These are phyloP conservation scores for Cryptocephalus primarius DNA, from an alignment of 2,888 invertebrate species.

Conservation along the genomic window DNA sequence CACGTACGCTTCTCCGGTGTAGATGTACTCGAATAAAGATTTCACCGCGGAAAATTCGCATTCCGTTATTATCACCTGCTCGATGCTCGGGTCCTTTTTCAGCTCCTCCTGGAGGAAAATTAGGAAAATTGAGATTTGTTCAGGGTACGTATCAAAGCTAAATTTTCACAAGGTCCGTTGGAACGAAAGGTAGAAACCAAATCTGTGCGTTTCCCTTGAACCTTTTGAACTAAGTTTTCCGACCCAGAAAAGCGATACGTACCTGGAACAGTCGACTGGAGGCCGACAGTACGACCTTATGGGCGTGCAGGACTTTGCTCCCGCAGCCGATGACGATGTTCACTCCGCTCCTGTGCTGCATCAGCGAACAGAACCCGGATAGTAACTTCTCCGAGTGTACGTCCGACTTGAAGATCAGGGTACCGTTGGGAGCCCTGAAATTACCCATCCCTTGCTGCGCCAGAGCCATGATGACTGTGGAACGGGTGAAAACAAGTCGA, in stretches of 20 bases:
- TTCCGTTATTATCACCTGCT: slow-evolving; percentile 52
- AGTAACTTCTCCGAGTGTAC: too few species aligned
- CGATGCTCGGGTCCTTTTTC: slow-evolving; percentile 44
- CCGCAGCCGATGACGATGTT: slow-evolving; percentile 67
- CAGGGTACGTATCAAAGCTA: too few species aligned
- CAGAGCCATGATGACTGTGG: too few species aligned
- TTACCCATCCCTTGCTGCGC: too few species aligned
- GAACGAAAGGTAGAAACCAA: too few species aligned
- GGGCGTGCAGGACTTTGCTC: slow-evolving; percentile 61
- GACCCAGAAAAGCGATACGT: slow-evolving; percentile 17
- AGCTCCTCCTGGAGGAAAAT: slow-evolving; percentile 41
- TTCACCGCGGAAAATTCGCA: slow-evolving; percentile 61
- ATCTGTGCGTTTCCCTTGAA: background rate
- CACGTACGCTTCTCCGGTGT: slow-evolving; percentile 63
- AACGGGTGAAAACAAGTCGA: too few species aligned
- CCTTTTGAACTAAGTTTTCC: background rate
- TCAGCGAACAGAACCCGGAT: slow-evolving; percentile 51
- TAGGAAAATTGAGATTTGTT: too few species aligned
- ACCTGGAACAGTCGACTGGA: slow-evolving; percentile 65
- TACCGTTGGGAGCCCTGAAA: too few species aligned
- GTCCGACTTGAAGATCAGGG: too few species aligned
- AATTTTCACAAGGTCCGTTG: too few species aligned
- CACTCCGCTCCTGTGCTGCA: slow-evolving; percentile 62
- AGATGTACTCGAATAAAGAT: slow-evolving; percentile 65
- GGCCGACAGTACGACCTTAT: slow-evolving; percentile 62